Conservation (phyloP, 2,113 vertebrate species). For the Etia nguti region DNA sequence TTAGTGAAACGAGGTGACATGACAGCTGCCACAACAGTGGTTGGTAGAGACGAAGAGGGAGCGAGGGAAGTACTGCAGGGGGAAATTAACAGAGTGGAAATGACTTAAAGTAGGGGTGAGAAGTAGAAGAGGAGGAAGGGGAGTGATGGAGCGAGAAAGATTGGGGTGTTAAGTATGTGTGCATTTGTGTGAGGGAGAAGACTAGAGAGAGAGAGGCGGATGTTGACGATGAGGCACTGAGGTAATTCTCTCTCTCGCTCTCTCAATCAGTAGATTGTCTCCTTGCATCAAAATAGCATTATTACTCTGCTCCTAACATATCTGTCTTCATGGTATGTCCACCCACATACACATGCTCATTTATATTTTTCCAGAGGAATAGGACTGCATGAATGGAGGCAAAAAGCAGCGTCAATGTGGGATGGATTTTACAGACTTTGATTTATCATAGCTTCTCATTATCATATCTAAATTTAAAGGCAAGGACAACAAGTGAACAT, state of each 20-base stretch:
- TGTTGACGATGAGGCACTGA: not conserved
- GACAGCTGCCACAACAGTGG: slow-evolving; percentile 42
- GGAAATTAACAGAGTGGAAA: slow-evolving; percentile 45
- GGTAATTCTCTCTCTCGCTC: not conserved
- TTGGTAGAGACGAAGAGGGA: not conserved
- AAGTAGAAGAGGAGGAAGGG: not conserved
- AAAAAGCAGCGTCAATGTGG: not conserved
- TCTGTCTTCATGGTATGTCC: not conserved
- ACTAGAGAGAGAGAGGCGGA: not conserved
- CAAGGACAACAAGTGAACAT: not conserved
- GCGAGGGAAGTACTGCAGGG: not conserved
- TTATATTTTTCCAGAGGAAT: not conserved
- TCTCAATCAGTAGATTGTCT: slow-evolving; percentile 8
- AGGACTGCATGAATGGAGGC: not conserved
- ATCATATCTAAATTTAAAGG: not conserved
- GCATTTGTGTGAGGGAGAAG: not conserved
- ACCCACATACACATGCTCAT: not conserved
- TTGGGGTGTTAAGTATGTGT: not conserved
- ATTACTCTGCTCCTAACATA: slow-evolving; percentile 15
- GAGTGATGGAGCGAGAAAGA: not conserved
- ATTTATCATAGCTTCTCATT: not conserved
- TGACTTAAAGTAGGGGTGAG: not conserved
- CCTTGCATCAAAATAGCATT: slow-evolving; percentile 7
- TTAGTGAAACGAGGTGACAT: slow-evolving; percentile 37
- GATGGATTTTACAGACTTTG: not conserved